These are phyloP conservation scores for Squalus acanthias DNA, from an alignment of 2,797 vertebrate species.

Conservation along the genomic window DNA sequence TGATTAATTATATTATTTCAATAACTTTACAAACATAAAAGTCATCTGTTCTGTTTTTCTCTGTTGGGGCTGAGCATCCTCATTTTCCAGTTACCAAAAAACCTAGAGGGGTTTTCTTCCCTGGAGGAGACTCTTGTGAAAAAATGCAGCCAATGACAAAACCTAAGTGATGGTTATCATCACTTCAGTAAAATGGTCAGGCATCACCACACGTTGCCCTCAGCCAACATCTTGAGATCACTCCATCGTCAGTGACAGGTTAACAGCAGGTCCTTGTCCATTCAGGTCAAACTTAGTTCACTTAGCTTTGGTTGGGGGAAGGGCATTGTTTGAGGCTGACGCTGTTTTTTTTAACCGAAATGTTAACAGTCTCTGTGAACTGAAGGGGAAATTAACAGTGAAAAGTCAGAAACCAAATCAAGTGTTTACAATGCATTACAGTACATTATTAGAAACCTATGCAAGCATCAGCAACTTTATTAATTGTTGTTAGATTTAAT, in stretches of 20 bases:
- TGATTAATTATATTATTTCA: background rate
- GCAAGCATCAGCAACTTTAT: background rate
- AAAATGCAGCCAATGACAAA: conserved; percentile 48
- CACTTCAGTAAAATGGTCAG: conserved; percentile 50
- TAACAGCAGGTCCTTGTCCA: conserved; percentile 47
- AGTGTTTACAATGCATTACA: background rate
- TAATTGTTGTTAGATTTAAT: background rate
- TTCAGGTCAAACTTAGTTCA: conserved; percentile 59
- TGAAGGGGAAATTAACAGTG: background rate
- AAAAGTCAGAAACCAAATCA: conserved; percentile 1
- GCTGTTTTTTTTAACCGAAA: conserved; percentile 11
- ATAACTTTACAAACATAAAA: background rate
- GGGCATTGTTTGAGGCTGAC: background rate
- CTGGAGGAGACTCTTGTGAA: conserved; percentile 35
- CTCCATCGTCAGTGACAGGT: conserved; percentile 55
- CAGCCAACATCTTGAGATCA: conserved; percentile 59
- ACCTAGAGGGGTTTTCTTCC: conserved; percentile 40
- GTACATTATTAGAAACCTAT: background rate
- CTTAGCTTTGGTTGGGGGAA: conserved; percentile 39
- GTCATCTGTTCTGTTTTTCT: background rate
- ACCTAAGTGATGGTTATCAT: conserved; percentile 53
- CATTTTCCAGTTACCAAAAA: conserved; percentile 45
- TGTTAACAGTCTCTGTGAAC: background rate
- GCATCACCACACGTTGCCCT: conserved; percentile 54
- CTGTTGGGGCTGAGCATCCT: background rate